Base-by-base conservation (phyloP, 2,113 vertebrate genomes). In the Noctilio leporinus region DNA sequence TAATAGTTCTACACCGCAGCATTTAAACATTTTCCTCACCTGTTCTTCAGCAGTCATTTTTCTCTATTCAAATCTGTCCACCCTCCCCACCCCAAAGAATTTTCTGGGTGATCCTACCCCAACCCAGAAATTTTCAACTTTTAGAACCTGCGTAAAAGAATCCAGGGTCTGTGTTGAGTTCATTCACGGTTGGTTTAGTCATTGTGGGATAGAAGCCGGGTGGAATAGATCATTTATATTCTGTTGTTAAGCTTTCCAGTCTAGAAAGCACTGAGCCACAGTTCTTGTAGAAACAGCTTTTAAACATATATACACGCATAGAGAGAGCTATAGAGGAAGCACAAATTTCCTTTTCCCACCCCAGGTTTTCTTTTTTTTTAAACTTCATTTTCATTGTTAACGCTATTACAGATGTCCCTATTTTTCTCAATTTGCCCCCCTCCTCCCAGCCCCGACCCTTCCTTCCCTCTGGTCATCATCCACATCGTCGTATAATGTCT, bases 11-110 rank as follows among this genome's bases (percentile, higher is more conserved):
- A 2, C 4, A 38, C 64, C 87, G 24, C 35, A 92, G 53, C 88
- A 83, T 84, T 76, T 17, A 24, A 89, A 80, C 70, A 92, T 88
- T 95, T 94, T 91, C 33, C 65, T 97, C 83, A 93, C 26, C 89
- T 96, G 12, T 91, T 97, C 91, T 89, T 96, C 55, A 87, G 69
- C n/a, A 86, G 83, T 91, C 75, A 90, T 53, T 95, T 95, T 91
- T 95, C 15, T 95, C 81, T 95, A 7, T 91, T 95, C 67, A 94
- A 85, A 47, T 62, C 11, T 28, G 10, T 10, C 57, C 10, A 11
- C 12, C 59, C 28, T 28, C 59, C 28, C 28, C 11, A 30, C 28
- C 28, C 40, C 73, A 80, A 94, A 89, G 40, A 84, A 64, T 84
- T 93, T 94, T 95, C 59, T 93, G 57, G 30, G 65, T 86, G 53